A percentile compares a stretch with the other conserved stretches of the same genome.
These are phyloP conservation scores for Caiman crocodilus DNA, from an alignment of 2,797 vertebrate genomes.

Conservation along the genomic window DNA sequence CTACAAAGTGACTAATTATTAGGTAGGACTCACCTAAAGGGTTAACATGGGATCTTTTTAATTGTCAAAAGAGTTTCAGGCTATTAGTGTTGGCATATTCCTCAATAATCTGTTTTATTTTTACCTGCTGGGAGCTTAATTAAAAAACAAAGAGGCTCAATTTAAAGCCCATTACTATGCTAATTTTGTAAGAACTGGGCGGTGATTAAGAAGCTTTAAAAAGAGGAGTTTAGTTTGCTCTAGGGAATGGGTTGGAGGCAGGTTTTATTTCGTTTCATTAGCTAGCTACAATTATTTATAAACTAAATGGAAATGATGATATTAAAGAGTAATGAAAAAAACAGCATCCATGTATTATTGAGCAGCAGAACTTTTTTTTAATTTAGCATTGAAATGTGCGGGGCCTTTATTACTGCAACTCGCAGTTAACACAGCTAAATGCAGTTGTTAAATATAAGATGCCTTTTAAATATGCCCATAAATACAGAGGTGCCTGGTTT, in stretches of 20 bases:
- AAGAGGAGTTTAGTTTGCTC: constrained; percentile 92
- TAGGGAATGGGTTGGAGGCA: constrained; percentile 89
- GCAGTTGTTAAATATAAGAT: constrained; percentile 81
- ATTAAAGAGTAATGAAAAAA: constrained; percentile 83
- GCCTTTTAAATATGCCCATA: constrained; percentile 68
- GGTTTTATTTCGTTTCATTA: constrained; percentile 96
- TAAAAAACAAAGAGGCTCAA: constrained; percentile 99
- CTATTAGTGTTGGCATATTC: constrained; percentile 90
- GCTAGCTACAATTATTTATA: constrained; percentile 93
- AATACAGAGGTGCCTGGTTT: constrained; percentile 70
- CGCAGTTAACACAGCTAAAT: constrained; percentile 79
- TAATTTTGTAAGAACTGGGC: constrained; percentile 96
- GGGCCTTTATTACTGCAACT: constrained; percentile 73
- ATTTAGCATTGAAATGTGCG: constrained; percentile 77
- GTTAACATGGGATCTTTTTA: constrained; percentile 85
- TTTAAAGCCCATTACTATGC: constrained; percentile 99
- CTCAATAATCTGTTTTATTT: constrained; percentile 99
- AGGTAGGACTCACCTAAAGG: constrained; percentile 73
- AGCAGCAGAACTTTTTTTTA: constrained; percentile 80
- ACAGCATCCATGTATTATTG: constrained; percentile 80
- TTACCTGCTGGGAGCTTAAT: constrained; percentile 99
- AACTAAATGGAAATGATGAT: constrained; percentile 90
- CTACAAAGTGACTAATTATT: constrained; percentile 67
- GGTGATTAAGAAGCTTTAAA: constrained; percentile 98
- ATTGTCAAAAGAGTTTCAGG: constrained; percentile 86